These are phyloP conservation scores for Mimumesa dahlbomi DNA, from an alignment of 2,888 invertebrate genomes.

Conservation along the genomic window DNA sequence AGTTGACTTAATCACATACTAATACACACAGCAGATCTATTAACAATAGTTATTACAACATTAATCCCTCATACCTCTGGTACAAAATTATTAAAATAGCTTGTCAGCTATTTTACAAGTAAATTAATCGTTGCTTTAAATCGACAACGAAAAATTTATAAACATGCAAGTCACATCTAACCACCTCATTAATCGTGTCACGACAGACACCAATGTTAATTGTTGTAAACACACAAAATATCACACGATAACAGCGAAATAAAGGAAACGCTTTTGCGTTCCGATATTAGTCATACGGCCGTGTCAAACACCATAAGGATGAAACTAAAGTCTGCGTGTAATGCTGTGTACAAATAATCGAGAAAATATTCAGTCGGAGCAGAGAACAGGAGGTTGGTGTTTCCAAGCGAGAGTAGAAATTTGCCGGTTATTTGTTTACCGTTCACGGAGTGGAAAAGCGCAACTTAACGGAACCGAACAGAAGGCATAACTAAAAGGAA, in stretches of 20 bases:
- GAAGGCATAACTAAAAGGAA: conserved; percentile 3
- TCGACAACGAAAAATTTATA: not conserved
- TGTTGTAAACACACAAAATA: not conserved
- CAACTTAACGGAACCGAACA: not conserved
- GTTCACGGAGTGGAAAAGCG: conserved; percentile 8
- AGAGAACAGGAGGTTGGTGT: too few relatives aligned
- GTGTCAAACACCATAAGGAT: not conserved
- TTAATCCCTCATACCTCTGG: too few relatives aligned
- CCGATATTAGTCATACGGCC: not conserved
- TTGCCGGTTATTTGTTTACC: not conserved
- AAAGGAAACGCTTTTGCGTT: not conserved
- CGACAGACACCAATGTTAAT: not conserved
- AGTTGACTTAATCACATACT: too few relatives aligned
- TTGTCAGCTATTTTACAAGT: not conserved
- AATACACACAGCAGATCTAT: too few relatives aligned
- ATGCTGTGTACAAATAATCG: not conserved
- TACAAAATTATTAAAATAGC: not conserved
- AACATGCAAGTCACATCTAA: not conserved
- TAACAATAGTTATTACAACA: too few relatives aligned
- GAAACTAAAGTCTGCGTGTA: not conserved
- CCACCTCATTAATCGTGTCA: not conserved
- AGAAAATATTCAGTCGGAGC: too few relatives aligned
- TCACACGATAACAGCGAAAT: not conserved
- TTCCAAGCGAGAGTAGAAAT: too few relatives aligned
- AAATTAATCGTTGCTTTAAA: not conserved